These are phyloP conservation scores for Ectemnius continuus DNA, from an alignment of 2,888 invertebrate genomes.

Conservation along the genomic window DNA sequence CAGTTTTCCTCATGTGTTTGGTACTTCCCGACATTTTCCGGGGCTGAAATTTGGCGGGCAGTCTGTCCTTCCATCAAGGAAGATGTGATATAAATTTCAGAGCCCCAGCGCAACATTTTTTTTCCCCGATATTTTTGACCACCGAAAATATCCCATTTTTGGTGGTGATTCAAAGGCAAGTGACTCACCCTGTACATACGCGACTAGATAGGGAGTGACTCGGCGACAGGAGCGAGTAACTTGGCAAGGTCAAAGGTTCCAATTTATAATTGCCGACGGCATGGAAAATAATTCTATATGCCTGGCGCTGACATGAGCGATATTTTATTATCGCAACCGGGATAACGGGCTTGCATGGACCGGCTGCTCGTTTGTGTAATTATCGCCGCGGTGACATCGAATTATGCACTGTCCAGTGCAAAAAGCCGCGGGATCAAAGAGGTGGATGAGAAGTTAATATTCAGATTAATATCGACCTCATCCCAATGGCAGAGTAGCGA, in stretches of 20 bases:
- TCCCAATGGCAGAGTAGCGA: constrained; percentile 10
- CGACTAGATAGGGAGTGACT: background rate
- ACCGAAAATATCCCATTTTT: too few species aligned
- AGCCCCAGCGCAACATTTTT: too few species aligned
- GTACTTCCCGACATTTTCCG: too few species aligned
- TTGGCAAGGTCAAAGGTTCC: constrained; percentile 17
- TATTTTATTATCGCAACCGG: constrained; percentile 24
- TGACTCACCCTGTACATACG: constrained; percentile 15
- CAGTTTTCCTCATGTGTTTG: too few species aligned
- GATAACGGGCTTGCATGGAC: constrained; percentile 5
- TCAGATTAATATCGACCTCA: constrained; percentile 6
- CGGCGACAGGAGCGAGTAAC: constrained; percentile 7
- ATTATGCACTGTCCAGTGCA: constrained; percentile 10
- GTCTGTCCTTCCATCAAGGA: too few species aligned
- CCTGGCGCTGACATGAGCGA: constrained; percentile 24
- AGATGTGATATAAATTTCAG: too few species aligned
- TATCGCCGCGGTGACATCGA: constrained; percentile 20
- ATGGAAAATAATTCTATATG: constrained; percentile 38
- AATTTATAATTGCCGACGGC: constrained; percentile 34
- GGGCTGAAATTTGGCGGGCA: too few species aligned
- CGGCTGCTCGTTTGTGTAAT: background rate
- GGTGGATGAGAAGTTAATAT: constrained; percentile 2
- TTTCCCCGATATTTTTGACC: too few species aligned
- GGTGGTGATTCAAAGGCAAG: too few species aligned
- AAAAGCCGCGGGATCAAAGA: constrained; percentile 24